Conservation (phyloP, 2,797 vertebrate genomes). For the Sebastes minor region DNA sequence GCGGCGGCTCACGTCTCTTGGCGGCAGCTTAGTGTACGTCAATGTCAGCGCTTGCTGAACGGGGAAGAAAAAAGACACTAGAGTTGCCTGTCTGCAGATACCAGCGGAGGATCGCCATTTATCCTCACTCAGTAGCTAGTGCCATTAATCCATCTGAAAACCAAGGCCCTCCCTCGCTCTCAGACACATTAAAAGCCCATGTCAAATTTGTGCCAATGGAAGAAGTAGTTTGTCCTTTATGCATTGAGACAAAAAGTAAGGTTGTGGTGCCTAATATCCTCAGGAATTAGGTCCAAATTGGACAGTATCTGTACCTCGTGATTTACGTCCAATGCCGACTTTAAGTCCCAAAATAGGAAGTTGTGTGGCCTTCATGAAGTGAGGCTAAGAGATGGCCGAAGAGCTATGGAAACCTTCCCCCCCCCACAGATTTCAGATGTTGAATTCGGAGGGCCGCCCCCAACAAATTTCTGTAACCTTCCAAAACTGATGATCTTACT, state of each 20-base stretch:
- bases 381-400: background rate
- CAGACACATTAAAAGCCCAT: background rate
- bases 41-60: conserved; percentile 40
- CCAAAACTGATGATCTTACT: too few species aligned
- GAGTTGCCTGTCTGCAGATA: conserved; percentile 24
- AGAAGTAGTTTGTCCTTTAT: background rate
- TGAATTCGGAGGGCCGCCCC: too few species aligned
- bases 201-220: background rate
- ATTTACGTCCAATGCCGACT: background rate
- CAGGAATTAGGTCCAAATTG: background rate
- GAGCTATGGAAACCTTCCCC: too few species aligned
- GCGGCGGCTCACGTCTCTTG: conserved; percentile 12
- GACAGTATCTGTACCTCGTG: background rate
- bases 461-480: too few species aligned
- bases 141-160: conserved; percentile 56
- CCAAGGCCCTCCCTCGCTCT: conserved; percentile 19
- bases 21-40: conserved; percentile 41
- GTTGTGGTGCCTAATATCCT: background rate
- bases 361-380: background rate
- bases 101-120: conserved; percentile 25
- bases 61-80: conserved; percentile 21
- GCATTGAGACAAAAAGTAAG: background rate
- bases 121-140: conserved; percentile 27
- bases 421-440: too few species aligned
- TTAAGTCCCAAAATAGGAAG: background rate